Conservation (phyloP, 1,140 invertebrate species). For the Apis cerana region DNA sequence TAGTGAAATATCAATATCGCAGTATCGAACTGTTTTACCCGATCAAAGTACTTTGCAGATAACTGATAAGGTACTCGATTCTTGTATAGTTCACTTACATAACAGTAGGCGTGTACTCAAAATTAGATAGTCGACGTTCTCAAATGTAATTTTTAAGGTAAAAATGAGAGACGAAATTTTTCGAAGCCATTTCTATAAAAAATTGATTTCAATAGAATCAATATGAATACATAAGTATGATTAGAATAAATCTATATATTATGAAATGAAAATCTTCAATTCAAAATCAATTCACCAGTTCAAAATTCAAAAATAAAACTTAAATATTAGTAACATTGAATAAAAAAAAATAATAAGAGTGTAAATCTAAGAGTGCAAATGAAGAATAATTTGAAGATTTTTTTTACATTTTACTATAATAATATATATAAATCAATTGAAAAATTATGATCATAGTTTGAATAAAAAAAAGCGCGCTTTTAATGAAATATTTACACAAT, state of each 20-base stretch:
- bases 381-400: neutral
- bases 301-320: neutral
- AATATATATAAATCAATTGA: neutral
- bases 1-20: slow-evolving; percentile 57
- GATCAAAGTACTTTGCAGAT: slow-evolving; percentile 68
- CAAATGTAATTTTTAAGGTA: neutral
- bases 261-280: neutral
- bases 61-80: slow-evolving; percentile 64
- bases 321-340: neutral
- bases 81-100: slow-evolving; percentile 46
- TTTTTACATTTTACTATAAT: neutral
- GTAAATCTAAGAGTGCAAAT: neutral
- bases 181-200: neutral
- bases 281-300: neutral
- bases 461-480: neutral
- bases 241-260: neutral
- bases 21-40: slow-evolving; percentile 49
- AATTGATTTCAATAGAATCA: neutral
- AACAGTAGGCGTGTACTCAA: slow-evolving; percentile 60
- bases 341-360: neutral
- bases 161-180: neutral
- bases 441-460: neutral
- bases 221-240: neutral
- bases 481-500: neutral
- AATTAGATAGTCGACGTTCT: slow-evolving; percentile 47